phyloP scores from a whole-genome alignment of 2,113 vertebrate species.

The Ailuropoda melanoleuca region DNA sequence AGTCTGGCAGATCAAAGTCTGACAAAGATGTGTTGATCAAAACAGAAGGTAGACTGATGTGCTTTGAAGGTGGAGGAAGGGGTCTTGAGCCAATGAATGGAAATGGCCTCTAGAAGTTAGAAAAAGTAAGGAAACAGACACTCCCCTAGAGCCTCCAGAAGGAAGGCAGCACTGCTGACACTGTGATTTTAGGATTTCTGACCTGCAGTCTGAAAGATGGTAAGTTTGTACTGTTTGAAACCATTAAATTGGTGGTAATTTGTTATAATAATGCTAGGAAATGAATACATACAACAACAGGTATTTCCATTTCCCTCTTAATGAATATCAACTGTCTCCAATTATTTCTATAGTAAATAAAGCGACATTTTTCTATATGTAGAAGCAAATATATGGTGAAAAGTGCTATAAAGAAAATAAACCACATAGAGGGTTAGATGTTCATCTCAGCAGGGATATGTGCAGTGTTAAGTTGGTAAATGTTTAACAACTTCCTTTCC shows the following conservation, averaged over 20 bases:
- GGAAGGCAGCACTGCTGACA: not conserved
- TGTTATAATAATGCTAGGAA: not conserved
- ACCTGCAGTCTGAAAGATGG: not conserved
- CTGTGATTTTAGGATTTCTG: not conserved
- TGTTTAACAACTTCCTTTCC: not conserved
- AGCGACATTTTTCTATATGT: not conserved
- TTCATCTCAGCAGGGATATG: not conserved
- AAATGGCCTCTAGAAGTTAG: not conserved
- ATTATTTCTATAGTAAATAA: not conserved
- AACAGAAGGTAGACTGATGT: not conserved
- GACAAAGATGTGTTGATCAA: not conserved
- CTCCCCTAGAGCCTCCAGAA: not conserved
- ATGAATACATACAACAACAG: not conserved
- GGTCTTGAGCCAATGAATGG: not conserved
- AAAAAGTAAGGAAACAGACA: not conserved
- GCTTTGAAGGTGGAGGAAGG: not conserved
- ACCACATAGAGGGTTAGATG: not conserved
- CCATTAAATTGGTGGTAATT: not conserved
- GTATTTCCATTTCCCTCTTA: not conserved
- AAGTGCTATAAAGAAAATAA: not conserved
- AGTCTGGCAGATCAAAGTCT: not conserved
- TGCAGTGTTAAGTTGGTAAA: not conserved
- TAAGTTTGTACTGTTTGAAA: not conserved
- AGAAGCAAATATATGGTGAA: not conserved
- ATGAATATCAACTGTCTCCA: not conserved